Conservation (phyloP, 2,888 invertebrate genomes). For the Acrobasis consociella region DNA sequence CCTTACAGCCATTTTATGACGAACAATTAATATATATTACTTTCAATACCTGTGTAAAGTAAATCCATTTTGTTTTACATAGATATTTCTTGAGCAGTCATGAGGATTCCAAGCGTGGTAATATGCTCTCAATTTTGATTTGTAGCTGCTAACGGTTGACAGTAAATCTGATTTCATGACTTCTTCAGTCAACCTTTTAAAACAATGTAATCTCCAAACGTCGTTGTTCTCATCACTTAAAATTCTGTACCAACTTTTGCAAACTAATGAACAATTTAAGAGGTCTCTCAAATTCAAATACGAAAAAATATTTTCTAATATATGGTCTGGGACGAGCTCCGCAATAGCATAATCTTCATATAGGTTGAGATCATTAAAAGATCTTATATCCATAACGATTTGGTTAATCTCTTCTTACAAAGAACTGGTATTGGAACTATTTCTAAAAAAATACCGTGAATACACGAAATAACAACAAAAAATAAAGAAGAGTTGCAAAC, state of each 20-base stretch:
- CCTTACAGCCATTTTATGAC: neutral
- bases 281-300: slow-evolving; percentile 94
- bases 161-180: slow-evolving; percentile 94
- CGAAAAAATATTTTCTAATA: slow-evolving; percentile 95
- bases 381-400: slow-evolving; percentile 20
- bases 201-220: slow-evolving; percentile 96
- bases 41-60: slow-evolving; percentile 90
- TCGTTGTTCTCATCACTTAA: slow-evolving; percentile 97
- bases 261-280: slow-evolving; percentile 94
- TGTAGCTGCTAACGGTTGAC: slow-evolving; percentile 93
- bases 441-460: too few species aligned
- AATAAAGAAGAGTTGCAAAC: too few species aligned
- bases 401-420: neutral
- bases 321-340: slow-evolving; percentile 88
- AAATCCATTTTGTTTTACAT: slow-evolving; percentile 97
- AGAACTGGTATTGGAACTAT: too few species aligned
- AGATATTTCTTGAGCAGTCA: slow-evolving; percentile 98
- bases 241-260: slow-evolving; percentile 95
- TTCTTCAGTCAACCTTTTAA: slow-evolving; percentile 92
- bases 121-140: slow-evolving; percentile 96
- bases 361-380: slow-evolving; percentile 13
- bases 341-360: slow-evolving; percentile 81
- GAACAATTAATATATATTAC: too few species aligned
- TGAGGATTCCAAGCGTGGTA: slow-evolving; percentile 98
- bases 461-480: too few species aligned